A percentile compares a stretch with the other conserved stretches of the same genome.
phyloP scores from a whole-genome alignment of 2,888 invertebrate genomes.

The Drosophila mayaguana region DNA sequence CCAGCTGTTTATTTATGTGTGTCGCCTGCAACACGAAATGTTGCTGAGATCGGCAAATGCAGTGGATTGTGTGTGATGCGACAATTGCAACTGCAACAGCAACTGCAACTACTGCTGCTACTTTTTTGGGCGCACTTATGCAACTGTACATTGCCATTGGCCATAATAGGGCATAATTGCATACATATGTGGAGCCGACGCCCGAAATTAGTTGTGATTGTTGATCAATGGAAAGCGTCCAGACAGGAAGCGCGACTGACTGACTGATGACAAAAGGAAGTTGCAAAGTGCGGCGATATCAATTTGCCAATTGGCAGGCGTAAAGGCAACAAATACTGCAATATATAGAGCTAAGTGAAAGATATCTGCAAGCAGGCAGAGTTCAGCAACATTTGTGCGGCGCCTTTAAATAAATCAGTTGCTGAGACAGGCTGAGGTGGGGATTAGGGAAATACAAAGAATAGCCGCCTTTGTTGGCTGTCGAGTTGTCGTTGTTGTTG shows the following conservation, averaged over 20 bases:
- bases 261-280: slow-evolving; percentile 57
- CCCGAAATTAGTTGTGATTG: slow-evolving; percentile 37
- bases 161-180: slow-evolving; percentile 72
- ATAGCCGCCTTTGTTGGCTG: slow-evolving; percentile 68
- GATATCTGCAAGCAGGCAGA: slow-evolving; percentile 57
- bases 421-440: slow-evolving; percentile 40
- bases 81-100: slow-evolving; percentile 38
- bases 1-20: slow-evolving; percentile 77
- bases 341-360: slow-evolving; percentile 37
- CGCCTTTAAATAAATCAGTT: slow-evolving; percentile 76
- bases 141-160: slow-evolving; percentile 43
- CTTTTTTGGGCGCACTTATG: slow-evolving; percentile 65
- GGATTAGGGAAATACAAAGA: slow-evolving; percentile 54
- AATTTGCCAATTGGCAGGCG: slow-evolving; percentile 42
- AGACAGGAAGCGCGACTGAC: slow-evolving; percentile 59
- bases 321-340: neutral
- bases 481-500: slow-evolving; percentile 26
- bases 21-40: slow-evolving; percentile 65
- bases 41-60: slow-evolving; percentile 61
- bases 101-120: slow-evolving; percentile 22
- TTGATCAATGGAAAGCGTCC: slow-evolving; percentile 23
- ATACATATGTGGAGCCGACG: slow-evolving; percentile 46
- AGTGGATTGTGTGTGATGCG: slow-evolving; percentile 38
- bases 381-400: slow-evolving; percentile 79
- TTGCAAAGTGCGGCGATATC: slow-evolving; percentile 34